phyloP scores from a whole-genome alignment of 2,797 vertebrate genomes.

The Spinus pinus region DNA sequence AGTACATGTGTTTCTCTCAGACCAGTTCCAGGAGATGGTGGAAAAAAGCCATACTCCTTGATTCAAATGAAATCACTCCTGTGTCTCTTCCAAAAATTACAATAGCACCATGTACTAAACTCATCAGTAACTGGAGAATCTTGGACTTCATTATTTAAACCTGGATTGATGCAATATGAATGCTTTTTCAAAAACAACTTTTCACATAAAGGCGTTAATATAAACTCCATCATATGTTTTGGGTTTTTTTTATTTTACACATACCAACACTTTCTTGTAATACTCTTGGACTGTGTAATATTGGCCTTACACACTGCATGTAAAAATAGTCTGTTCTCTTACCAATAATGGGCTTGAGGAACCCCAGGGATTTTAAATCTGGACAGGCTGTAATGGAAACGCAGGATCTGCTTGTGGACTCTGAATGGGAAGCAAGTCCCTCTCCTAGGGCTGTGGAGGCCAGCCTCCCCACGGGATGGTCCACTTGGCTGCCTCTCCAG shows the following conservation, averaged over 20 bases:
- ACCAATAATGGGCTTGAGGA: neutral
- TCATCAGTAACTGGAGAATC: slow-evolving; percentile 60
- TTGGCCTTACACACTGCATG: neutral
- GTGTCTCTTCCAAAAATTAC: slow-evolving; percentile 59
- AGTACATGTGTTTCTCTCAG: neutral
- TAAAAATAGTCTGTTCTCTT: slow-evolving; percentile 43
- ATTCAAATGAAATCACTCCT: slow-evolving; percentile 51
- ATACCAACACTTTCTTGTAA: slow-evolving; percentile 53
- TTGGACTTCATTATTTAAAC: slow-evolving; percentile 49
- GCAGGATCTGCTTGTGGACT: neutral
- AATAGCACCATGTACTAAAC: slow-evolving; percentile 49
- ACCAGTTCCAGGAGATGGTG: slow-evolving; percentile 6
- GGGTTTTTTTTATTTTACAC: neutral
- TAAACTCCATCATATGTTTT: neutral
- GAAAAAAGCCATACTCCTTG: slow-evolving; percentile 35
- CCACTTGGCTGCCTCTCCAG: neutral
- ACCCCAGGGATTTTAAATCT: slow-evolving; percentile 18
- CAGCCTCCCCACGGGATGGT: accelerated
- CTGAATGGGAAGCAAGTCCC: neutral
- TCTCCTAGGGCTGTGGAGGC: neutral
- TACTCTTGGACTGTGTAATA: neutral
- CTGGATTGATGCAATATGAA: slow-evolving; percentile 25
- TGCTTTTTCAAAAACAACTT: neutral
- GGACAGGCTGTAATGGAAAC: neutral
- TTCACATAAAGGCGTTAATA: slow-evolving; percentile 35